Evolutionary conservation across 2,888 invertebrate genomes (phyloP).

Genomic region (Cryptocephalus moraei): DNA sequence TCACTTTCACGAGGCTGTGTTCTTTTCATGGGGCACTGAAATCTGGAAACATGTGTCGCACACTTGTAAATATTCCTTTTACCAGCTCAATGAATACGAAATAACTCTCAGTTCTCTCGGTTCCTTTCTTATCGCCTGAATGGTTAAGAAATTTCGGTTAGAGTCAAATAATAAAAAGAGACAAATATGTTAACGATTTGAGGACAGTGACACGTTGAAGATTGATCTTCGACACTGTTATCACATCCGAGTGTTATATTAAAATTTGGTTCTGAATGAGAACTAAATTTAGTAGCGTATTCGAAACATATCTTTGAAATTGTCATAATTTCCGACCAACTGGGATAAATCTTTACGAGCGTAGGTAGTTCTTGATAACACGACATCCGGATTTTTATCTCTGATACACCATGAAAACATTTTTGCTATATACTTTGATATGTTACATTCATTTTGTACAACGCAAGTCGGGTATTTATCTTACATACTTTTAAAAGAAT

Average conservation of each 20-base stretch:
- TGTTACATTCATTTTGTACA: too few relatives aligned
- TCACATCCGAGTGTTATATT: slow-evolving; percentile 14
- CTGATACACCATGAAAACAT: too few relatives aligned
- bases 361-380: slow-evolving; percentile 19
- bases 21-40: slow-evolving; percentile 13
- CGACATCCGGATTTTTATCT: slow-evolving; percentile 17
- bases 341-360: slow-evolving; percentile 23
- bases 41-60: slow-evolving; percentile 19
- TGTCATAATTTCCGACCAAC: slow-evolving; percentile 30
- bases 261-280: slow-evolving; percentile 12
- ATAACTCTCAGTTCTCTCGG: neutral
- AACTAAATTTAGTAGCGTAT: slow-evolving; percentile 16
- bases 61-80: slow-evolving; percentile 15
- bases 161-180: slow-evolving; percentile 6
- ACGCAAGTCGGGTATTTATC: too few relatives aligned
- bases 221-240: slow-evolving; percentile 28
- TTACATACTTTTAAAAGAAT: too few relatives aligned
- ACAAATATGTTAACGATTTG: slow-evolving; percentile 12
- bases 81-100: neutral
- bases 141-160: slow-evolving; percentile 16
- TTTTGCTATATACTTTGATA: too few relatives aligned
- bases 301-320: slow-evolving; percentile 17
- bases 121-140: slow-evolving; percentile 7
- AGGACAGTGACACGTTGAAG: slow-evolving; percentile 24
- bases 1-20: slow-evolving; percentile 6